Conservation (phyloP, 1,140 invertebrate genomes). For the Drosophila pallidifrons region DNA sequence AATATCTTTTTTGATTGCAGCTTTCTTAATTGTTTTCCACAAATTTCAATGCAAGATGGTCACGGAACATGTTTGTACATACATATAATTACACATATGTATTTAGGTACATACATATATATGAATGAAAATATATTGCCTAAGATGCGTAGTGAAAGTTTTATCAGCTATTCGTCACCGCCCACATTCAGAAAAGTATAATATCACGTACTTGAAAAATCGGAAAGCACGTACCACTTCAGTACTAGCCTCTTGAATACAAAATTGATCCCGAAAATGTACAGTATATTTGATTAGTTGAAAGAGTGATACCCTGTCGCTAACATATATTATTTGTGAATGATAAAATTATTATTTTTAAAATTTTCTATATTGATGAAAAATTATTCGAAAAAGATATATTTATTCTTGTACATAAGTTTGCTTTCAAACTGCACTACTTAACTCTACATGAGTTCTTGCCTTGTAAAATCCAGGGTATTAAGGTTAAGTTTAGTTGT, state of each 20-base stretch:
- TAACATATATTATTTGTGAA: no score
- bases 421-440: no score
- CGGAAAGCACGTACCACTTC: constrained; percentile 48
- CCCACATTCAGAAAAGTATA: constrained; percentile 22
- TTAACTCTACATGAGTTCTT: no score
- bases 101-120: background rate
- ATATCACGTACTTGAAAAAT: constrained; percentile 54
- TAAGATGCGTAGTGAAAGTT: constrained; percentile 40
- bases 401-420: no score
- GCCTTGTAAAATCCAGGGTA: background rate
- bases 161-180: constrained; percentile 4
- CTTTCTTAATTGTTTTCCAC: no score
- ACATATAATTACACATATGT: background rate
- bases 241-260: constrained; percentile 59
- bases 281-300: constrained; percentile 18
- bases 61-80: no score
- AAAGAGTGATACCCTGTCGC: background rate
- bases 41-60: no score
- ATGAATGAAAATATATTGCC: no score
- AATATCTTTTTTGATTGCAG: no score
- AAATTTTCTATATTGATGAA: no score
- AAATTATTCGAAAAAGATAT: no score
- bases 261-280: constrained; percentile 38
- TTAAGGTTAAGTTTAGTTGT: background rate
- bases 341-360: no score